Evolutionary conservation across 2,888 invertebrate genomes (phyloP), one percentile per base, ranked within the genome.

Genomic region (Lasioglossum lativentre): DNA sequence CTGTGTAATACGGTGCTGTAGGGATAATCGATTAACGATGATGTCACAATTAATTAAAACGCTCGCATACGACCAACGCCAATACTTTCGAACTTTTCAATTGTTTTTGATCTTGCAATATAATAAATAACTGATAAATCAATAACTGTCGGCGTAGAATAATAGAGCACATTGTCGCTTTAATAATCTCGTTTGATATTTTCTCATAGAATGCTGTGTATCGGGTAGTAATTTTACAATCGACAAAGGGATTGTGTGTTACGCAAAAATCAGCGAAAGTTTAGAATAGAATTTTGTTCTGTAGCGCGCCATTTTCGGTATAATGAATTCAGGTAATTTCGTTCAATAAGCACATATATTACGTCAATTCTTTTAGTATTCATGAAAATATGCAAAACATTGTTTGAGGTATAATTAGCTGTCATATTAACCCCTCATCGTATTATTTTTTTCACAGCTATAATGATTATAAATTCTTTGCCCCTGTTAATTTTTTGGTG

Each of bases 351-450:
- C 56, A 56, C 12, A 56, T 56, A 56, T 12, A 56, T 56, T 56
- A 56, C n/a, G 12, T 10, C n/a, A 56, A 56, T n/a, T n/a, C n/a
- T n/a, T 56, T 56, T 56, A 56, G 56, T 56, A 56, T 56, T 56
- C 56, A 56, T 56, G n/a, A 56, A 56, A 56, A 56, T 56, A 56
- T 56, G n/a, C 56, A 56, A 56, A 56, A n/a, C 56, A n/a, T 56
- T n/a, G 56, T 56, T 56, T 56, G n/a, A 1, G 56, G 1, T n/a
- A 12, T 56, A 56, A 56, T 56, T 56, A 56, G n/a, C 10, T n/a
- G 56, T 12, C 10, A n/a, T 12, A n/a, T n/a, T 56, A 56, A n/a
- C 56, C n/a, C 8, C 12, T n/a, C 2, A 4, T n/a, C 56, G n/a
- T n/a, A 56, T 56, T 56, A 56, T 3, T 56, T 56, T 52, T n/a